Evolutionary conservation across 2,888 invertebrate genomes (phyloP).

Genomic region (Cybosia mesomella): DNA sequence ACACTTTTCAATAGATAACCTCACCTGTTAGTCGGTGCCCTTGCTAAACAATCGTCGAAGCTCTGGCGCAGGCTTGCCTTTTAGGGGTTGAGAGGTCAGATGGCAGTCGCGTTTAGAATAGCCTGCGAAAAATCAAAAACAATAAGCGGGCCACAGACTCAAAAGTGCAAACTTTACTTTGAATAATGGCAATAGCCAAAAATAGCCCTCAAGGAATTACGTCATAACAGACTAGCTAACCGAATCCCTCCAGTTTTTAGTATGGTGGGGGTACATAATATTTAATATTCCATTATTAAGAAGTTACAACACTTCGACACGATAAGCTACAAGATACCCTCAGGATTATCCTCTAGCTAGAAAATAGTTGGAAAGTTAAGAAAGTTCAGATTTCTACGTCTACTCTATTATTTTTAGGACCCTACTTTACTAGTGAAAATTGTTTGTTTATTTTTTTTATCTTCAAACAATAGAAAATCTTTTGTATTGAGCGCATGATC

Average conservation of each 20-base stretch:
- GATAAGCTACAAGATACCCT: not conserved
- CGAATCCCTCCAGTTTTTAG: too few relatives aligned
- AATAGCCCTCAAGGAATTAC: not conserved
- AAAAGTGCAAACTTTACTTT: too few relatives aligned
- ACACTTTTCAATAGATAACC: too few relatives aligned
- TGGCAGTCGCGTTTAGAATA: too few relatives aligned
- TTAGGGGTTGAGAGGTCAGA: too few relatives aligned
- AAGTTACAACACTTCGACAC: not conserved
- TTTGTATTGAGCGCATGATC: conserved; percentile 20
- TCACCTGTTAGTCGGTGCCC: too few relatives aligned
- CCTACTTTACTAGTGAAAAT: not conserved
- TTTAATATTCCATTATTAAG: conserved; percentile 2
- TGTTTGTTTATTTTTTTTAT: not conserved
- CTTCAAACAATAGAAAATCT: conserved; percentile 17
- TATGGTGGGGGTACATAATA: too few relatives aligned
- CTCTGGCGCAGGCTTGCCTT: too few relatives aligned
- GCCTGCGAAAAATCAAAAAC: too few relatives aligned
- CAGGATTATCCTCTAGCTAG: not conserved
- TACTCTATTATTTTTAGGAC: not conserved
- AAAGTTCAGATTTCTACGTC: too few relatives aligned
- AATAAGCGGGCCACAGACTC: too few relatives aligned
- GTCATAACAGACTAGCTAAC: not conserved
- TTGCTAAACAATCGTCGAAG: too few relatives aligned
- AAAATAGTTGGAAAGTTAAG: not conserved
- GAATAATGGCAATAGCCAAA: not conserved